A percentile compares a stretch with the other conserved stretches of the same genome.
phyloP scores from a whole-genome alignment of 1,140 invertebrate species.

The Potamilus streckersoni region DNA sequence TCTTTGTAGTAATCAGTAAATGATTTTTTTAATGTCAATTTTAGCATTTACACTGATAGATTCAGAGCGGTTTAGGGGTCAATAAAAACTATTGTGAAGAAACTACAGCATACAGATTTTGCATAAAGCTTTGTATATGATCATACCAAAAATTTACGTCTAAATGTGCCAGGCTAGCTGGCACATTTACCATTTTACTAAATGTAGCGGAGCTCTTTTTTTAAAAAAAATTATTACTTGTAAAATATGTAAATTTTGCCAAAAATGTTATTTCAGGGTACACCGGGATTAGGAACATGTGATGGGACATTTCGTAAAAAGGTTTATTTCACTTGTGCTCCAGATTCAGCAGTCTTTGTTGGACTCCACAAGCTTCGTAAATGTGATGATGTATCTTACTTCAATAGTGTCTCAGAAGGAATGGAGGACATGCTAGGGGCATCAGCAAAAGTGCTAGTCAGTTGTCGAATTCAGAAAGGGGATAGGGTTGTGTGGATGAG shows the following conservation, averaged over 20 bases:
- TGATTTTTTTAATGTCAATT: no score
- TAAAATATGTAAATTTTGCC: slow-evolving; percentile 6
- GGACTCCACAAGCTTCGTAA: slow-evolving; percentile 52
- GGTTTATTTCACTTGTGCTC: slow-evolving; percentile 51
- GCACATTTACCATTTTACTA: neutral
- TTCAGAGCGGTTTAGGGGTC: no score
- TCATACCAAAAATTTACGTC: neutral
- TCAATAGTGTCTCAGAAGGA: no score
- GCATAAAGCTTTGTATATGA: neutral
- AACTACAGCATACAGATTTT: neutral
- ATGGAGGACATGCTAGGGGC: neutral
- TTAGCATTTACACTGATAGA: no score
- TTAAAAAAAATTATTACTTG: slow-evolving; percentile 1
- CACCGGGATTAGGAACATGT: slow-evolving; percentile 52
- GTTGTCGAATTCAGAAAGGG: slow-evolving; percentile 60
- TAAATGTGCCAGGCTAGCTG: neutral
- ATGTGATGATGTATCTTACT: slow-evolving; percentile 1
- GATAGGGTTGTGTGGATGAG: slow-evolving; percentile 73
- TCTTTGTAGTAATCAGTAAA: no score
- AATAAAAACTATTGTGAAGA: no score
- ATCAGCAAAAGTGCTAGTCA: no score
- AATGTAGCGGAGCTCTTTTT: neutral
- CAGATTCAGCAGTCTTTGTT: slow-evolving; percentile 60
- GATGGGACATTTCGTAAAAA: slow-evolving; percentile 57
- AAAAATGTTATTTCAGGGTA: slow-evolving; percentile 31